phyloP scores from a whole-genome alignment of 2,113 vertebrate genomes.

The Hymenochirus boettgeri region DNA sequence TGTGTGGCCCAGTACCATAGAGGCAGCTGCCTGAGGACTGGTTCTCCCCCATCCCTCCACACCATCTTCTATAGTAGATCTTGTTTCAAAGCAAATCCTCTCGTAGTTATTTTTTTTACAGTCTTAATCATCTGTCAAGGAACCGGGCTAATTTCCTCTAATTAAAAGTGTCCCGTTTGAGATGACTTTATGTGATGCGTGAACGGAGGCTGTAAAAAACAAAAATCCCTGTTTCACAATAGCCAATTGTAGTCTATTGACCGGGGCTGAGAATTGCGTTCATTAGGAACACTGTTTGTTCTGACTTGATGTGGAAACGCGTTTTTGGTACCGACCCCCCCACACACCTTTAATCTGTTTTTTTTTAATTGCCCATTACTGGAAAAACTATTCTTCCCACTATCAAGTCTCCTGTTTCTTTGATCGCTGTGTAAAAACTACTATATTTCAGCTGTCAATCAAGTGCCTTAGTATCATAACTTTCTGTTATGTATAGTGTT shows the following conservation, averaged over 20 bases:
- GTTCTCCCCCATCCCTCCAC: conserved; percentile 45
- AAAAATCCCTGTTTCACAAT: too few relatives aligned
- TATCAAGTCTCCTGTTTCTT: too few relatives aligned
- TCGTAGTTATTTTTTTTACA: conserved; percentile 61
- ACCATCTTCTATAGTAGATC: conserved; percentile 60
- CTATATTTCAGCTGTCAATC: too few relatives aligned
- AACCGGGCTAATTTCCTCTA: conserved; percentile 47
- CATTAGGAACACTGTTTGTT: not conserved
- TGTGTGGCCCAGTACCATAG: conserved; percentile 70
- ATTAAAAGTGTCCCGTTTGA: conserved; percentile 46
- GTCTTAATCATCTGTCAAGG: conserved; percentile 66
- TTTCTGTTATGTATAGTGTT: too few relatives aligned
- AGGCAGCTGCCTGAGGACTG: conserved; percentile 67
- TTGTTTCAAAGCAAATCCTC: conserved; percentile 75
- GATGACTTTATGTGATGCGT: conserved; percentile 42
- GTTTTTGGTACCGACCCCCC: too few relatives aligned
- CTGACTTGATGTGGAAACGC: too few relatives aligned
- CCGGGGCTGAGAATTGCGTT: conserved; percentile 10
- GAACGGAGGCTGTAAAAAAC: conserved; percentile 32
- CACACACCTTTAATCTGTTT: too few relatives aligned
- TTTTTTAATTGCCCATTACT: too few relatives aligned
- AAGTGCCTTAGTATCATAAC: too few relatives aligned
- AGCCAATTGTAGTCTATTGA: too few relatives aligned
- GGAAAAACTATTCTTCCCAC: too few relatives aligned
- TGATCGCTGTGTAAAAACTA: too few relatives aligned